Conservation (phyloP, 1,140 invertebrate genomes). For the Drosophila elegans region DNA sequence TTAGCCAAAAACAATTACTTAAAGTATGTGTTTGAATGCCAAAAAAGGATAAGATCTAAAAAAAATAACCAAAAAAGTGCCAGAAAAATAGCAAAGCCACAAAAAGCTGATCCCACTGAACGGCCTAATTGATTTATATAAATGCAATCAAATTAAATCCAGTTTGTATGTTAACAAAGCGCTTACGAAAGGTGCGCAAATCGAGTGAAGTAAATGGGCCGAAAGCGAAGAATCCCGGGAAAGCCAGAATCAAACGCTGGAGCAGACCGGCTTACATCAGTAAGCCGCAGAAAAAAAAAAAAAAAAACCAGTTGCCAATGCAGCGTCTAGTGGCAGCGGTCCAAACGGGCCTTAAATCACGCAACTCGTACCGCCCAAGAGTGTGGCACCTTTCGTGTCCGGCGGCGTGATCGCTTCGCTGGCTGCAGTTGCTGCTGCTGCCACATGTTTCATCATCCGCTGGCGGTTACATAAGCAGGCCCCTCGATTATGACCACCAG, state of each 20-base stretch:
- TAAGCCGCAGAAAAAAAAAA: slow-evolving; percentile 1
- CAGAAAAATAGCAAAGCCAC: background rate
- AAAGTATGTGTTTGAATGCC: too few relatives aligned
- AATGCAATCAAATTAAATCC: slow-evolving; percentile 15
- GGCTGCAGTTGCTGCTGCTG: slow-evolving; percentile 4
- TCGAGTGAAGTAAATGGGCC: slow-evolving; percentile 12
- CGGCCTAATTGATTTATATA: slow-evolving; percentile 9
- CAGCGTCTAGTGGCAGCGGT: background rate
- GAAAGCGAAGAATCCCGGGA: slow-evolving; percentile 17
- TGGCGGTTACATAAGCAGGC: slow-evolving; percentile 57
- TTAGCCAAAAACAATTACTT: too few relatives aligned
- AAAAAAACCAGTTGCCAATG: slow-evolving; percentile 32
- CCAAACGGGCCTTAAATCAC: slow-evolving; percentile 19
- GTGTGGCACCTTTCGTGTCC: slow-evolving; percentile 69
- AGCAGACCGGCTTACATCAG: background rate
- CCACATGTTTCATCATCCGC: slow-evolving; percentile 44
- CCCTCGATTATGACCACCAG: slow-evolving; percentile 38
- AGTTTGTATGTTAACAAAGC: slow-evolving; percentile 13
- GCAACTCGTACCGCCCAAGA: slow-evolving; percentile 40
- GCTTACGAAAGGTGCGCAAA: slow-evolving; percentile 8
- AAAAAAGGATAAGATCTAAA: background rate
- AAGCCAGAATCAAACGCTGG: slow-evolving; percentile 25
- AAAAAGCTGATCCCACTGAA: background rate
- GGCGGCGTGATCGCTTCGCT: slow-evolving; percentile 49
- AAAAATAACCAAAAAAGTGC: background rate